Evolutionary conservation across 2,113 vertebrate species (phyloP), one percentile per base, ranked within the genome.

Genomic region (Lagopus muta): DNA sequence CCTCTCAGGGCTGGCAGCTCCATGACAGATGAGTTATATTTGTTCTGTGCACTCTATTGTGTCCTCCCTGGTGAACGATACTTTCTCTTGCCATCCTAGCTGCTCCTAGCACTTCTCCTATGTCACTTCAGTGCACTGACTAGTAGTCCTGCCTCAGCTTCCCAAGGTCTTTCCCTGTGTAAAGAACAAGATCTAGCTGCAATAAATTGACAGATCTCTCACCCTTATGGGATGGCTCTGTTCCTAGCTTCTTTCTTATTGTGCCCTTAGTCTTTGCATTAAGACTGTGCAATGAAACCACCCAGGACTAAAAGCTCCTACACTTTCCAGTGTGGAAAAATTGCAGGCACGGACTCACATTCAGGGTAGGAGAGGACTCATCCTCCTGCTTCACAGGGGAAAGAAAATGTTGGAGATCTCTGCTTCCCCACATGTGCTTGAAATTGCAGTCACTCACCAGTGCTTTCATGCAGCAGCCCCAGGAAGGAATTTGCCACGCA

Each of bases 191-290:
- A 61, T 6, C 70, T 11, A 91, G n/a, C 36, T 62, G 67, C 64
- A 89, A 73, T 45, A 91, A 82, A 64, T 54, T 60, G 30, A 72
- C 48, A 85, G 76, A 80, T 36, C 54, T 52, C 77, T 84, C 62
- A 86, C 64, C 70, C 22, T 91, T 86, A 65, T 16, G 47, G 43
- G 54, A 86, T 88, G 88, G 78, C 79, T 82, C 60, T 0, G 15
- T 62, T 94, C 71, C 85, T 89, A 89, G 43, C 62, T 84, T 82
- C 75, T 69, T 92, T 91, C 71, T 24, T 70, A 36, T 62, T 91
- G 65, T 17, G 16, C 70, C 75, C 64, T 80, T 55, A 77, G 48
- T 27, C 64, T 88, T 90, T 82, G 55, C 18, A 18, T 88, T 62
- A 80, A 91, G 67, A 50, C 50, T 32, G 16, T 9, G 42, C 45